A percentile compares a stretch with the other conserved stretches of the same genome.
Conservation (phyloP, 2,888 invertebrate species). For the Brachyopa scutellaris region DNA sequence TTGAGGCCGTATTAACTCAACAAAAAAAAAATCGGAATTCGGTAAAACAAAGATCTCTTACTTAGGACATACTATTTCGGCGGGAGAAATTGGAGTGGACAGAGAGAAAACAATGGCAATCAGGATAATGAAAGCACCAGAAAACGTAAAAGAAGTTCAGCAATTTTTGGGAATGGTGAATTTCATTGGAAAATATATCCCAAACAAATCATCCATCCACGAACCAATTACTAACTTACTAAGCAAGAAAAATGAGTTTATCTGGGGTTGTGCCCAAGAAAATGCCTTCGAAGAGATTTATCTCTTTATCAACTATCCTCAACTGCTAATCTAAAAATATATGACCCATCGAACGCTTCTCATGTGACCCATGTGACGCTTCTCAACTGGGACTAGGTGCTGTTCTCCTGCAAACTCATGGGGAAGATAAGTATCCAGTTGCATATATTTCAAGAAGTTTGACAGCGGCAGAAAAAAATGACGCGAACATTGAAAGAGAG, state of each 20-base stretch:
- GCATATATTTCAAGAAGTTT: not conserved
- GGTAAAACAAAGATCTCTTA: conserved; percentile 2
- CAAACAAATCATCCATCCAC: conserved; percentile 18
- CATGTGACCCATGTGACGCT: conserved; percentile 2
- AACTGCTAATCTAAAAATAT: conserved; percentile 18
- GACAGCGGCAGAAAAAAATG: not conserved
- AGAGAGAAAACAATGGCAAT: conserved; percentile 21
- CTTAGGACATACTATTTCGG: conserved; percentile 15
- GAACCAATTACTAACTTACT: no score
- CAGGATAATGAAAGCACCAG: not conserved
- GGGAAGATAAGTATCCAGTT: not conserved
- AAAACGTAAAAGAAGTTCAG: conserved; percentile 18
- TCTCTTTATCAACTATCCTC: not conserved
- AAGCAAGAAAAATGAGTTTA: not conserved
- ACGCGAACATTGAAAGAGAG: conserved; percentile 1
- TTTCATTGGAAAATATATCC: conserved; percentile 31
- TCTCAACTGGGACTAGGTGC: not conserved
- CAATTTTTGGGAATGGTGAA: conserved; percentile 23
- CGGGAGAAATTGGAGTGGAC: conserved; percentile 5
- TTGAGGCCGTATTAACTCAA: conserved; percentile 6
- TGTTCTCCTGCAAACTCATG: not conserved
- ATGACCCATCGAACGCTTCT: not conserved
- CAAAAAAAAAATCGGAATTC: conserved; percentile 4
- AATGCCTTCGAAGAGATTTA: not conserved
- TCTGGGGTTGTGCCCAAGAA: not conserved